Evolutionary conservation across 1,140 invertebrate species (phyloP).

Genomic region (Drosophila lini): DNA sequence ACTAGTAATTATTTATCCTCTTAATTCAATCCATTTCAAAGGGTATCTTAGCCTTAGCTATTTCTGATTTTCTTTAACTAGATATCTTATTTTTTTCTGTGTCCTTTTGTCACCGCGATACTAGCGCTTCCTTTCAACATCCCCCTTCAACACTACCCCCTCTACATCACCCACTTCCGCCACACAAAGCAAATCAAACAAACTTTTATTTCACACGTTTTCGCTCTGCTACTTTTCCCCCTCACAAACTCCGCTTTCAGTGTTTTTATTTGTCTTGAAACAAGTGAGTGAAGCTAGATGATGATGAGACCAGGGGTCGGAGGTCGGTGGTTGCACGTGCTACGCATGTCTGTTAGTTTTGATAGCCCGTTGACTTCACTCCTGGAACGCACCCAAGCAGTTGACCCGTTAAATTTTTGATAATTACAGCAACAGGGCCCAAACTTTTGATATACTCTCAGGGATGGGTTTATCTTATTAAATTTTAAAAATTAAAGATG

Average conservation of each 20-base stretch:
- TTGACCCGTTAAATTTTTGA: slow-evolving; percentile 75
- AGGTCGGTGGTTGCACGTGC: slow-evolving; percentile 55
- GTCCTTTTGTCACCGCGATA: slow-evolving; percentile 49
- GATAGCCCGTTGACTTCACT: slow-evolving; percentile 68
- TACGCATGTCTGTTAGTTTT: slow-evolving; percentile 73
- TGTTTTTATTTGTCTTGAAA: slow-evolving; percentile 73
- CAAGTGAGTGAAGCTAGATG: slow-evolving; percentile 56
- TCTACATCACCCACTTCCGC: slow-evolving; percentile 8
- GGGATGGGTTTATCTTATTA: not conserved
- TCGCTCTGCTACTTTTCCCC: slow-evolving; percentile 51
- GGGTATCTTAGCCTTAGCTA: not conserved
- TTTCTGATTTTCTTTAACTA: not conserved
- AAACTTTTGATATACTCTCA: not conserved
- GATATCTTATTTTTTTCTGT: slow-evolving; percentile 15
- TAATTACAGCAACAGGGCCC: slow-evolving; percentile 50
- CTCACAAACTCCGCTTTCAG: slow-evolving; percentile 15
- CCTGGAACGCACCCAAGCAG: slow-evolving; percentile 15
- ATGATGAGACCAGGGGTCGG: slow-evolving; percentile 16
- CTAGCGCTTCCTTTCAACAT: not conserved
- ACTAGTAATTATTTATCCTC: not conserved
- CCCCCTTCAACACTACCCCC: not conserved
- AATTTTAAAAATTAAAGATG: not conserved
- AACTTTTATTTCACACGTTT: slow-evolving; percentile 79
- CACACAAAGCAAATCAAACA: slow-evolving; percentile 73
- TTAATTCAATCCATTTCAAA: not conserved